Percentiles rank a stretch among this genome's conserved stretches.
Conservation (phyloP, 1,140 invertebrate species). For the Drosophila bipectinata region DNA sequence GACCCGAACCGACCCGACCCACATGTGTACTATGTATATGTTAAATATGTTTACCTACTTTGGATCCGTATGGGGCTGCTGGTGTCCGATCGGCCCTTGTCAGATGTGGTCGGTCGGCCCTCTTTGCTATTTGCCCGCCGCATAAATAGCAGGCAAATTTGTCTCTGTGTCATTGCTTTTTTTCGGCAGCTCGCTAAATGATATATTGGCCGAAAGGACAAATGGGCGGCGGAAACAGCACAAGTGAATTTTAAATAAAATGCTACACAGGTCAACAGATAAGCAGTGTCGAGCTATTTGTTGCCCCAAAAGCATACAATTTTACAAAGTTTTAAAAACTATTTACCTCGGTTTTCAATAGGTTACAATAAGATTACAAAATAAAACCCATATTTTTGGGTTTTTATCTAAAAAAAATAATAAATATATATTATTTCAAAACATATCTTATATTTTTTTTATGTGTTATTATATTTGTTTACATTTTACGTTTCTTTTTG, state of each 20-base stretch:
- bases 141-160: conserved; percentile 67
- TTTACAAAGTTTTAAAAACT: background rate
- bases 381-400: too few species aligned
- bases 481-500: background rate
- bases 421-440: too few species aligned
- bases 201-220: conserved; percentile 56
- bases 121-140: conserved; percentile 29
- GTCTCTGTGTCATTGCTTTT: conserved; percentile 62
- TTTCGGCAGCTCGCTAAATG: conserved; percentile 50
- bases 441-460: background rate
- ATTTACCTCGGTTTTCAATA: background rate
- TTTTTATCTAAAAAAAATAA: too few species aligned
- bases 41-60: conserved; percentile 62
- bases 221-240: conserved; percentile 39
- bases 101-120: background rate
- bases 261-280: conserved; percentile 58
- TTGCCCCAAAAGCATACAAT: background rate
- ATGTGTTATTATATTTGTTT: background rate
- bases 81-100: conserved; percentile 20
- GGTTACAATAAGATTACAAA: too few species aligned
- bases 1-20: background rate
- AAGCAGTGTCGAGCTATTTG: background rate
- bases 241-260: conserved; percentile 67
- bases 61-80: conserved; percentile 13
- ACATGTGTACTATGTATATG: conserved; percentile 28